Evolutionary conservation across 1,140 invertebrate genomes (phyloP).

Genomic region (Papilio glaucus): DNA sequence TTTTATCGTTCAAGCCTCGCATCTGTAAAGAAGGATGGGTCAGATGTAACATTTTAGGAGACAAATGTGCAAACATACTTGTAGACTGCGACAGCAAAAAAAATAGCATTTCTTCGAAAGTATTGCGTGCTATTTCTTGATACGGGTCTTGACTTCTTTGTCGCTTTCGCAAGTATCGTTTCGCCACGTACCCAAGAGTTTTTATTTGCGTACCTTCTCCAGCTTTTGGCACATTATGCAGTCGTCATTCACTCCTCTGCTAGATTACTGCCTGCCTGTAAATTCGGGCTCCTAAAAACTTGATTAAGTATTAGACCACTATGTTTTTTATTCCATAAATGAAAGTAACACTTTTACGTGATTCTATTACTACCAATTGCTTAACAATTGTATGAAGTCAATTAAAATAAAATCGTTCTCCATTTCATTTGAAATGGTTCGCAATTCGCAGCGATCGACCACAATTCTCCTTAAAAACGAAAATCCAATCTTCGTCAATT

Average conservation of each 20-base stretch:
- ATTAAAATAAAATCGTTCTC: slow-evolving; percentile 16
- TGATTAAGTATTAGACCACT: too few relatives aligned
- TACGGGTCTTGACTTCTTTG: slow-evolving; percentile 30
- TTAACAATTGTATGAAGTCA: neutral
- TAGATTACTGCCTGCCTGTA: too few relatives aligned
- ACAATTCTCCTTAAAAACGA: slow-evolving; percentile 6
- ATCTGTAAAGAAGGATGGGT: slow-evolving; percentile 38
- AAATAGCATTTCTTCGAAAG: slow-evolving; percentile 40
- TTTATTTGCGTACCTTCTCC: slow-evolving; percentile 30
- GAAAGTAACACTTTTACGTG: neutral
- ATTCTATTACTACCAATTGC: neutral
- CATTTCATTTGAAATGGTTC: neutral
- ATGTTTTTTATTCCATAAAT: neutral
- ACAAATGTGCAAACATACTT: slow-evolving; percentile 29
- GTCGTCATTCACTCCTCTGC: too few relatives aligned
- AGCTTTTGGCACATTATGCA: too few relatives aligned
- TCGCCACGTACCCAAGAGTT: slow-evolving; percentile 41
- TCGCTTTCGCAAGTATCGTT: slow-evolving; percentile 40
- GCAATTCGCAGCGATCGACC: neutral
- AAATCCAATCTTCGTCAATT: slow-evolving; percentile 7
- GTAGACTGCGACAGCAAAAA: slow-evolving; percentile 36
- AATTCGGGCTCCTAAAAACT: too few relatives aligned
- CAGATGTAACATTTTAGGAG: slow-evolving; percentile 39
- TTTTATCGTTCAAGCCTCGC: slow-evolving; percentile 37
- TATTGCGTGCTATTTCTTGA: slow-evolving; percentile 39